phyloP scores from a whole-genome alignment of 2,888 invertebrate species.

The Catocala sponsa region DNA sequence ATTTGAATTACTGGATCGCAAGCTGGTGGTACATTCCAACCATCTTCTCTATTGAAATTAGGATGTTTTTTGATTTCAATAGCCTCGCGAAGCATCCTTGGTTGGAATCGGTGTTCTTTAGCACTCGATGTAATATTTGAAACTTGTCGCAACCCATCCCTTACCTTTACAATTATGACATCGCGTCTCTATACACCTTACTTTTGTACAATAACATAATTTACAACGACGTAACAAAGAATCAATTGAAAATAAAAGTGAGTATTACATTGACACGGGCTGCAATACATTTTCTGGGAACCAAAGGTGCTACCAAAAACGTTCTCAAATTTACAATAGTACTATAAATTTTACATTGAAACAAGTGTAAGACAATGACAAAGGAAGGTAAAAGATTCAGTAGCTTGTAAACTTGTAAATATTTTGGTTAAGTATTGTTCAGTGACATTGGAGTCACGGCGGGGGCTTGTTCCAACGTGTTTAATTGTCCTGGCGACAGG shows the following conservation, averaged over 20 bases:
- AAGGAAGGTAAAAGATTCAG: constrained; percentile 30
- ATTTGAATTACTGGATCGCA: too few relatives aligned
- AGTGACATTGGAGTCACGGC: constrained; percentile 35
- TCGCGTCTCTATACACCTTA: not conserved
- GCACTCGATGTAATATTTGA: too few relatives aligned
- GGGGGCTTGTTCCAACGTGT: constrained; percentile 37
- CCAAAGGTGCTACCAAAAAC: constrained; percentile 34
- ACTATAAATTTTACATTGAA: constrained; percentile 53
- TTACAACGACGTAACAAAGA: constrained; percentile 26
- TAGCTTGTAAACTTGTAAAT: constrained; percentile 70
- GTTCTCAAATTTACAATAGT: constrained; percentile 33
- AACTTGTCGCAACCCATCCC: too few relatives aligned
- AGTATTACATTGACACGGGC: not conserved
- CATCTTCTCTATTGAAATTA: too few relatives aligned
- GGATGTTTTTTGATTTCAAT: too few relatives aligned
- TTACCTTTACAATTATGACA: too few relatives aligned
- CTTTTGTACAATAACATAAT: constrained; percentile 31
- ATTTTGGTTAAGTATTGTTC: constrained; percentile 75
- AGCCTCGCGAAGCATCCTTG: too few relatives aligned
- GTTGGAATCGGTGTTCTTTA: too few relatives aligned
- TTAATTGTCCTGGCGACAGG: constrained; percentile 30
- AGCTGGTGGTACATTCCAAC: too few relatives aligned
- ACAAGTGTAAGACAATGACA: constrained; percentile 45
- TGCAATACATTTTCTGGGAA: constrained; percentile 9
- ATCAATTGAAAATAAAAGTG: constrained; percentile 17